phyloP scores from a whole-genome alignment of 1,140 invertebrate genomes.

The Batillaria attramentaria region DNA sequence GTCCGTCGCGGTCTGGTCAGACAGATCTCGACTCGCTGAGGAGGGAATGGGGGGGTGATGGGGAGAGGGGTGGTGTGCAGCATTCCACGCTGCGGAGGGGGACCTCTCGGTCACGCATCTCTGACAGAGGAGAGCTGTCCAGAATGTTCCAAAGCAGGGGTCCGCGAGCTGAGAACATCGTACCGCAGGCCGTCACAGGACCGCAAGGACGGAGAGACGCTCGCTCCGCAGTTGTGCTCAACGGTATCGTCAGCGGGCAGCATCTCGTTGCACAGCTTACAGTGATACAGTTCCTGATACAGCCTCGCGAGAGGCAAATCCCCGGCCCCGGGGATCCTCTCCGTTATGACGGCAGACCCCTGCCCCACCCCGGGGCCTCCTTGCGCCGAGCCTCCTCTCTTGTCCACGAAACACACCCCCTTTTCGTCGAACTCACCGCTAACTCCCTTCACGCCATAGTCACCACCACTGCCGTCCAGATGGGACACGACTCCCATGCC shows the following conservation, averaged over 20 bases:
- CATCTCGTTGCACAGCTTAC: conserved; percentile 59
- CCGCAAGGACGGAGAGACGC: neutral
- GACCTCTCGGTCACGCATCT: no score
- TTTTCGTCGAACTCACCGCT: no score
- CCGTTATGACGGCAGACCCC: conserved; percentile 20
- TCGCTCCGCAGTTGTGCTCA: neutral
- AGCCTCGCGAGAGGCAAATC: conserved; percentile 37
- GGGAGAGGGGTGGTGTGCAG: no score
- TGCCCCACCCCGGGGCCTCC: neutral
- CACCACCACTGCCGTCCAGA: neutral
- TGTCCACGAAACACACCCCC: no score
- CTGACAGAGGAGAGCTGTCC: no score
- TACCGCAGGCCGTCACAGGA: conserved; percentile 19
- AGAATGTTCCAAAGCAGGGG: no score
- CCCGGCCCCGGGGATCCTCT: conserved; percentile 22
- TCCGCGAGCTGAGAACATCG: neutral
- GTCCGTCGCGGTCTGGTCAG: neutral
- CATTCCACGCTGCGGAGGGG: no score
- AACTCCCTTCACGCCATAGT: no score
- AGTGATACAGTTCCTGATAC: conserved; percentile 60
- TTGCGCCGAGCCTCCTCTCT: neutral
- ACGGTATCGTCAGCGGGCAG: conserved; percentile 53
- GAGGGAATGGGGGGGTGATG: no score
- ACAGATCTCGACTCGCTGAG: no score
- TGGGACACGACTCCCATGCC: neutral